Conservation (phyloP, 2,888 invertebrate species). For the Caenorhabditis japonica region DNA sequence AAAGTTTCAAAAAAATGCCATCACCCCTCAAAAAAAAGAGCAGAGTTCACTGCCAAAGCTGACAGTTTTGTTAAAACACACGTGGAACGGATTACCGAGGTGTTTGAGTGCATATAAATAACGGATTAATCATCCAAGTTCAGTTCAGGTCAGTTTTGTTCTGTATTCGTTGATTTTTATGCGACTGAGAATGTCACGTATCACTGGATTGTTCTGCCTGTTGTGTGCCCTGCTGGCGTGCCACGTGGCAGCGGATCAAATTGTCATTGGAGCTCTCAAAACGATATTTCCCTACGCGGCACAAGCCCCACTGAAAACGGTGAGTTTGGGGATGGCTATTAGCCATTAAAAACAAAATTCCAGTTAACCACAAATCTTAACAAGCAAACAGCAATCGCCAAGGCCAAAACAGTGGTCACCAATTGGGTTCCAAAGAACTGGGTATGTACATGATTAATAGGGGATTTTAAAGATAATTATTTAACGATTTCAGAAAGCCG, state of each 20-base stretch:
- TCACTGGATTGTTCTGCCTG: background rate
- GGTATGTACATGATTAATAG: constrained; percentile 2
- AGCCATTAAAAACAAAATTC: background rate
- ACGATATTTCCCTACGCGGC: constrained; percentile 40
- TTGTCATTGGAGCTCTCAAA: constrained; percentile 27
- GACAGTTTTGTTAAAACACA: no score
- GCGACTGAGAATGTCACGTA: constrained; percentile 19
- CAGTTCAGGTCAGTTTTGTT: no score
- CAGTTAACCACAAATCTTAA: constrained; percentile 41
- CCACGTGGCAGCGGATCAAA: constrained; percentile 27
- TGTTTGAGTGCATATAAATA: no score
- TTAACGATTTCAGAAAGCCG: constrained; percentile 31
- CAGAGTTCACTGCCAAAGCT: no score
- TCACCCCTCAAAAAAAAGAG: no score
- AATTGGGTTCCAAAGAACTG: constrained; percentile 39
- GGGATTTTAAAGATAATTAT: background rate
- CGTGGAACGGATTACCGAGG: no score
- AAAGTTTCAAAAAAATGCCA: no score
- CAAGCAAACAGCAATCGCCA: constrained; percentile 28
- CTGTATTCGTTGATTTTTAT: no score
- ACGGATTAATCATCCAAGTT: no score
- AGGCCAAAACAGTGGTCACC: constrained; percentile 36
- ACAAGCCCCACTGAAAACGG: constrained; percentile 27
- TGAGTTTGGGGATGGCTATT: background rate
- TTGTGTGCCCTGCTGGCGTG: background rate